Evolutionary conservation across 2,113 vertebrate species (phyloP).

Genomic region (Colossoma macropomum): DNA sequence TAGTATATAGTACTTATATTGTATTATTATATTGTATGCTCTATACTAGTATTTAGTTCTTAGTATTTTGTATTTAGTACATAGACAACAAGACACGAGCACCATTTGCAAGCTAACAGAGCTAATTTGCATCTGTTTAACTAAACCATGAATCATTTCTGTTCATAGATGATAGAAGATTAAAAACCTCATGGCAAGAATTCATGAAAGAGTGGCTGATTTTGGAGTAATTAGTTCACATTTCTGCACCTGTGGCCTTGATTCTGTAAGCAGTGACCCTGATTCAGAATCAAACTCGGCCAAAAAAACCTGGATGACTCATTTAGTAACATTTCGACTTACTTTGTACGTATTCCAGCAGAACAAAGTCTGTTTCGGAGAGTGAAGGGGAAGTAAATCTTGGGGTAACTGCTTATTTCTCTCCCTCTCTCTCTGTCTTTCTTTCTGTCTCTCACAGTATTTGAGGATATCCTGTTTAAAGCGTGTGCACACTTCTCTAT

Average conservation of each 20-base stretch:
- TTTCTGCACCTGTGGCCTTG: no score
- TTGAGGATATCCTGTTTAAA: constrained; percentile 54
- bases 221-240: not conserved
- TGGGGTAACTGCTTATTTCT: not conserved
- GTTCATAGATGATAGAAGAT: not conserved
- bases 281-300: not conserved
- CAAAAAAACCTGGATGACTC: not conserved
- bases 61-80: no score
- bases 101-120: not conserved
- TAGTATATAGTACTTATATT: no score
- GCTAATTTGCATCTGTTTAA: not conserved
- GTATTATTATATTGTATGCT: no score
- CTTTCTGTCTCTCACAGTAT: not conserved
- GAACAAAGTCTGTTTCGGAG: not conserved
- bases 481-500: constrained; percentile 35
- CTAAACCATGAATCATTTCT: not conserved
- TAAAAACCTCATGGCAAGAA: not conserved
- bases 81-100: no score
- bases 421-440: not conserved
- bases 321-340: not conserved
- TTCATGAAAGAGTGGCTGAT: not conserved
- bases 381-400: not conserved
- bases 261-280: not conserved
- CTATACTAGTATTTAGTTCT: no score
- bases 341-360: not conserved